These are phyloP conservation scores for Alviniconcha marisindica DNA, from an alignment of 1,140 invertebrate genomes.

Conservation along the genomic window DNA sequence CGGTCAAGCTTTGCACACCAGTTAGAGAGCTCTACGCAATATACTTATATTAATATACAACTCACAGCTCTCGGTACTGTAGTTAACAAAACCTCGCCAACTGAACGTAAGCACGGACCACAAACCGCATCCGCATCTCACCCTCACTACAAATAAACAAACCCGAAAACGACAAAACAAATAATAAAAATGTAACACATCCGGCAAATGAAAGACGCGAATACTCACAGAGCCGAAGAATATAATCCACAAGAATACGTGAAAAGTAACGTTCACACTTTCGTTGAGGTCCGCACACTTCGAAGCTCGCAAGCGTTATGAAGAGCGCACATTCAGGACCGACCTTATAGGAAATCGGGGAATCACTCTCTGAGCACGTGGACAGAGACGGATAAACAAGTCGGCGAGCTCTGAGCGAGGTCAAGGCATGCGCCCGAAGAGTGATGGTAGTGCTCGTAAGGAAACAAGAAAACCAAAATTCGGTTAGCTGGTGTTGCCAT, in stretches of 20 bases:
- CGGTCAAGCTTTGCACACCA: no score
- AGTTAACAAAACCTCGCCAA: no score
- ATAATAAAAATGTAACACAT: background rate
- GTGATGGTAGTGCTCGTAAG: background rate
- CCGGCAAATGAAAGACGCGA: background rate
- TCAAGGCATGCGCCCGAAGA: constrained; percentile 30
- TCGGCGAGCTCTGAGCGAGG: constrained; percentile 21
- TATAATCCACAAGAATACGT: background rate
- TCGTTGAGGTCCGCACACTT: background rate
- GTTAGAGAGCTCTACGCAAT: no score
- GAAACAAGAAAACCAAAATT: constrained; percentile 28
- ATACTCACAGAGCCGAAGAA: background rate
- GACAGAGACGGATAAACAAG: constrained; percentile 26
- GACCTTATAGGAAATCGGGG: constrained; percentile 40
- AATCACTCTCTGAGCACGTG: constrained; percentile 52
- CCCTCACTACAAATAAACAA: no score
- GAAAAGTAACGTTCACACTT: background rate
- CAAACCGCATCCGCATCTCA: no score
- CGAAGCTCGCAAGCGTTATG: background rate
- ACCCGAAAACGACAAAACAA: background rate
- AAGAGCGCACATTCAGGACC: no score
- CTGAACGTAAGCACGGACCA: no score
- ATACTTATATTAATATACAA: no score
- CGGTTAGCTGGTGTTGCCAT: background rate
- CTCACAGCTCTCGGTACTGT: no score